Base-by-base conservation (phyloP, 1,140 invertebrate species). In the Dysdera silvatica region DNA sequence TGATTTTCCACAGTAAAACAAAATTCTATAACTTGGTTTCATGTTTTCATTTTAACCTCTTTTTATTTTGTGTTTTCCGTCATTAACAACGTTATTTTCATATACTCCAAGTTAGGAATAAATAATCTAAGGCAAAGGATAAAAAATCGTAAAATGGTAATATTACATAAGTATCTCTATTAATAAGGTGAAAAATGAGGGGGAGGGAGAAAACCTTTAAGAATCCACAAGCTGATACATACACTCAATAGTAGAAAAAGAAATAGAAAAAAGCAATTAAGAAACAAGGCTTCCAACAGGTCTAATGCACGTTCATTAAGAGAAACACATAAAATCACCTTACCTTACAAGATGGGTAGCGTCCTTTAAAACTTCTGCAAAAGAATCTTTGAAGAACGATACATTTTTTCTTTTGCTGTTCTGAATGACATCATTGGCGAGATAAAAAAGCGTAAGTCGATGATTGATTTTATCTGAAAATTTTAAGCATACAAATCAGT, bases 401-500 rank as follows among this genome's bases (percentile, higher is more conserved):
- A 61, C 33, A 41, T 91, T 92, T 77, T 98, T 98, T 72, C 95
- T 95, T 73, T 92, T 92, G 73, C 93, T 93, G 72, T 98, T 98
- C 76, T 98, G 95, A 67, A 98, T 95, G 26, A 98, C 92, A 83
- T 99, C 96, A 82, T 99, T 99, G 4, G 95, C 95, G 64, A 98
- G 79, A 75, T 98, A 98, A 83, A 98, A 88, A 70, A 95, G 91
- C 24, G 89, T 95, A 47, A 99, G 55, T 37, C 67, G 62, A 41
- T 71, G 70, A 49, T 7, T 37, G 8, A 65, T 55, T 69, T 71
- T 71, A 6, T 76, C 73, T 72, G 32, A 7, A 69, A 63, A 60
- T 28, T 12, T 20, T 49, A 37, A 14, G 2, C n/a, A 37, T 37
- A 10, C n/a, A n/a, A n/a, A n/a, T n/a, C n/a, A n/a, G n/a, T n/a